A percentile compares a stretch with the other conserved stretches of the same genome.
Conservation (phyloP, 2,797 vertebrate species). For the Halcyon smyrnensis region DNA sequence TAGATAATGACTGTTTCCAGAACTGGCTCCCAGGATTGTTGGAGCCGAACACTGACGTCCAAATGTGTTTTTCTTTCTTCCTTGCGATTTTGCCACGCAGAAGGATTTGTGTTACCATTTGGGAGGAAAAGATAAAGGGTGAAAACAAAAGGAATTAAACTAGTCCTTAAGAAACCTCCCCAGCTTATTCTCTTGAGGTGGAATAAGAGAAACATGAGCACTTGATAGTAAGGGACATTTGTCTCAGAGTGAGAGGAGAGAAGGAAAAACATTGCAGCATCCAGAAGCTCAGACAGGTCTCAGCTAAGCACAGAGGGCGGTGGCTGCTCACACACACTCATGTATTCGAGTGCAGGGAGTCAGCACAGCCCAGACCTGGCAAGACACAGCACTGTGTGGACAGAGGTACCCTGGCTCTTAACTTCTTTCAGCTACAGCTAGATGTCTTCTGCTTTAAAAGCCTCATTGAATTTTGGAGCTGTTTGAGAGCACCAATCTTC, state of each 20-base stretch:
- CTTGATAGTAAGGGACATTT: neutral
- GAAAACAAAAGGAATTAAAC: neutral
- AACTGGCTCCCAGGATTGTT: slow-evolving; percentile 48
- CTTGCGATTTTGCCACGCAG: neutral
- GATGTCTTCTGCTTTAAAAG: neutral
- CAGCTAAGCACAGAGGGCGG: neutral
- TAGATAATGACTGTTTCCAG: slow-evolving; percentile 35
- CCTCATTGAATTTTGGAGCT: neutral
- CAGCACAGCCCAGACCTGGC: neutral
- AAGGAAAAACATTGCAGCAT: neutral
- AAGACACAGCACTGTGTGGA: neutral
- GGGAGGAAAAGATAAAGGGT: slow-evolving; percentile 23
- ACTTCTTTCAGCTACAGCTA: neutral
- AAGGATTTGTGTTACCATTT: neutral
- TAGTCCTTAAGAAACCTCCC: neutral
- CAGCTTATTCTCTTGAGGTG: neutral
- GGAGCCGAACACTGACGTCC: neutral
- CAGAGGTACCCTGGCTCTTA: neutral
- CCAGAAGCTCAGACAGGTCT: neutral
- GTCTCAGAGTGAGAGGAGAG: neutral
- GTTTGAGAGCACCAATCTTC: neutral
- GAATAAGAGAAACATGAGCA: neutral
- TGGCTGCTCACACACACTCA: neutral
- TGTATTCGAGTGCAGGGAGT: neutral
- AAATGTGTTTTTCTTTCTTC: slow-evolving; percentile 31